These are phyloP conservation scores for Orthosia cruda DNA, from an alignment of 2,888 invertebrate genomes.

Conservation along the genomic window DNA sequence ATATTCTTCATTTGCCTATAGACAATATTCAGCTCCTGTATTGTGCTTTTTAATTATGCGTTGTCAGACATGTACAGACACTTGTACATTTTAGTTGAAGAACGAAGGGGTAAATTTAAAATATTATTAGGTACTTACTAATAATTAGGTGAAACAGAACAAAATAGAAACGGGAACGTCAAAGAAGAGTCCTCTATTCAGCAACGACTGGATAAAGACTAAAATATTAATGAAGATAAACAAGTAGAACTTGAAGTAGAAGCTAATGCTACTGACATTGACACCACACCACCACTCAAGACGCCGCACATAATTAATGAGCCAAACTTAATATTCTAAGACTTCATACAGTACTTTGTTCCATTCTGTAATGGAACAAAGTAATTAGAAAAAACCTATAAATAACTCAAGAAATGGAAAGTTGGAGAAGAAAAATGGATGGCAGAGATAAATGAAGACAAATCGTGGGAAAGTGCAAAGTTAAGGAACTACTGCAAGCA, in stretches of 20 bases:
- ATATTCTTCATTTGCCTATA: too few species aligned
- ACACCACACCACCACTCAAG: constrained; percentile 56
- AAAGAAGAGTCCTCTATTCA: constrained; percentile 1
- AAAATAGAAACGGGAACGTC: background rate
- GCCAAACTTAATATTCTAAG: constrained; percentile 38
- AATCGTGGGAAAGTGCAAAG: constrained; percentile 43
- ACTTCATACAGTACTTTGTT: constrained; percentile 22
- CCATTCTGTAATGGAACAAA: constrained; percentile 12
- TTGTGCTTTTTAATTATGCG: background rate
- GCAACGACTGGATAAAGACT: constrained; percentile 4
- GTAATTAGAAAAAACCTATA: constrained; percentile 54
- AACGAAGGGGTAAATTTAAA: background rate
- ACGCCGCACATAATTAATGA: constrained; percentile 40
- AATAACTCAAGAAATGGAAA: constrained; percentile 57
- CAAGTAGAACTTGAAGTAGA: constrained; percentile 35
- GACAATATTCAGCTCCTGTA: too few species aligned
- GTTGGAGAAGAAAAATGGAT: constrained; percentile 52
- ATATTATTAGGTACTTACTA: background rate
- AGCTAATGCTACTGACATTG: constrained; percentile 33
- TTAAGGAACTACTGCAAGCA: constrained; percentile 34
- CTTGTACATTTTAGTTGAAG: background rate
- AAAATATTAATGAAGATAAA: constrained; percentile 37
- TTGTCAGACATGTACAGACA: background rate
- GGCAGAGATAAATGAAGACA: constrained; percentile 61
- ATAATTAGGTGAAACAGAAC: background rate